Evolutionary conservation across 1,140 invertebrate genomes (phyloP), one percentile per base, ranked within the genome.

Genomic region (Neoseiulus cucumeris): DNA sequence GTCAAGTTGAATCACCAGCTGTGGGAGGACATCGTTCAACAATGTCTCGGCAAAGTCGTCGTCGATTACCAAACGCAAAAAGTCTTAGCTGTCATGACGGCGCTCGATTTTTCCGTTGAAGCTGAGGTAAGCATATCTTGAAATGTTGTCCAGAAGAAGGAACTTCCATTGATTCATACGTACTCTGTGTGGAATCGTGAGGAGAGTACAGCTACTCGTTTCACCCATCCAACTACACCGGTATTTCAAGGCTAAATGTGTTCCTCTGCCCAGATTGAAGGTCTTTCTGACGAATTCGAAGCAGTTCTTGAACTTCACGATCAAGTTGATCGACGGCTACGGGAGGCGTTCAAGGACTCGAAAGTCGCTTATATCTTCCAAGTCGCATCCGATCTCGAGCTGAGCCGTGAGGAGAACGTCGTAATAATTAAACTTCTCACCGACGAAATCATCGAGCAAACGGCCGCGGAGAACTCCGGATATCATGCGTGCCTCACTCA

Each of bases 321-420:
- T 59, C 51, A 59, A 20, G 51, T 59, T 12, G 51, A 59, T 59
- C 51, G 51, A 25, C 25, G 33, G 22, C 51, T 59, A 2, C 51
- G 51, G 22, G 51, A 59, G 51, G 51, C 51, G 14, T 59, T 59
- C 22, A 59, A 59, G 51, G 51, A 59, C 51, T 59, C 51, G 25
- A 59, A 59, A 59, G 51, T 59, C 33, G 51, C 51, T 17, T 59
- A 59, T 59, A 59, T 59, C 25, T 59, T 59, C 22, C 51, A 59
- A 33, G 51, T 59, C 17, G 22, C 18, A 47, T 47, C 28, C 22
- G 51, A 59, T 33, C 25, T 33, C 51, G 51, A 59, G 25, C 22
- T 59, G 1, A 59, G 51, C 22, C 51, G 33, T 25, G 51, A 59
- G 33, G 51, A 59, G 51, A 59, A 59, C 22, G 51, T 59, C 22